These are phyloP conservation scores for Heteromormyrus szaboi DNA, from an alignment of 2,797 vertebrate species.

Conservation along the genomic window DNA sequence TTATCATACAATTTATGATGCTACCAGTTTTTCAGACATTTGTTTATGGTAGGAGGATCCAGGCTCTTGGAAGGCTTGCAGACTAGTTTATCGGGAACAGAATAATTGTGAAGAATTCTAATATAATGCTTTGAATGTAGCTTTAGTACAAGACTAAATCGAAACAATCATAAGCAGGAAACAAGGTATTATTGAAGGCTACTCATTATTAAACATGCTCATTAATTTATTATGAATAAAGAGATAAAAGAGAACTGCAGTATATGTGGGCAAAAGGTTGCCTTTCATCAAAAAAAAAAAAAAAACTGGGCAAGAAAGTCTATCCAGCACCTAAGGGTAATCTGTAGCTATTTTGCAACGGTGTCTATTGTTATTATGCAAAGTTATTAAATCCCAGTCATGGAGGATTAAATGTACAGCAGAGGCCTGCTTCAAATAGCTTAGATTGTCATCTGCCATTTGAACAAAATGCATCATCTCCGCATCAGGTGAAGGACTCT, in stretches of 20 bases:
- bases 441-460: not conserved
- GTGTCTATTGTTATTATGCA: not conserved
- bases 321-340: not conserved
- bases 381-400: not conserved
- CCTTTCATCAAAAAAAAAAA: not conserved
- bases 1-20: not conserved
- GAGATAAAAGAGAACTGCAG: not conserved
- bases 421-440: not conserved
- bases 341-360: not conserved
- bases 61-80: not conserved
- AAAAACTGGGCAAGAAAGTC: not conserved
- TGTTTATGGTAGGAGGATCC: not conserved
- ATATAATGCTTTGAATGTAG: not conserved
- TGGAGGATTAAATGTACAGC: not conserved
- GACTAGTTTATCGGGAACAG: not conserved
- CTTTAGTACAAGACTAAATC: not conserved
- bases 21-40: not conserved
- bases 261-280: not conserved
- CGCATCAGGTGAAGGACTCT: not conserved
- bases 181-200: not conserved
- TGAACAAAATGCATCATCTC: not conserved
- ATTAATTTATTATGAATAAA: not conserved
- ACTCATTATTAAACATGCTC: not conserved
- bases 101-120: not conserved
- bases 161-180: not conserved